Evolutionary conservation across 2,888 invertebrate genomes (phyloP), one percentile per base, ranked within the genome.

Genomic region (Tinea trinotella): DNA sequence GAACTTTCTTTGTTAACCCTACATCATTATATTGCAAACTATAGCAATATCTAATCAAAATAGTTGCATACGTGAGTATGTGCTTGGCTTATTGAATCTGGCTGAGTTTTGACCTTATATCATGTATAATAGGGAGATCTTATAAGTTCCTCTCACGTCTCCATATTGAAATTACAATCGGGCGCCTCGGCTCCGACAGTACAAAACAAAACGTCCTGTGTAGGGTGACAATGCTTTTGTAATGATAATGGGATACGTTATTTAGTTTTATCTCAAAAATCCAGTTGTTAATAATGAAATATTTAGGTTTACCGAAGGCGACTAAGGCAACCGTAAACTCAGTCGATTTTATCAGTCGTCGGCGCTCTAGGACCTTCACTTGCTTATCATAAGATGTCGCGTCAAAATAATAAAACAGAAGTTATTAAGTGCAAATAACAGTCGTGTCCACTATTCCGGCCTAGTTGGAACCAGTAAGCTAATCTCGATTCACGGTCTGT

Each of bases 131-230:
- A 46, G 13, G 40, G 48, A 2, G 17, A 50, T 24, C 24, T 50
- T 50, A 50, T 24, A 24, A 50, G 50, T 18, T 50, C 50, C 24
- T 18, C 50, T 50, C 50, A 50, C 50, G 50, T 50, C n/a, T n/a
- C 50, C 50, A 24, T 50, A 50, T 50, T 50, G 12, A 24, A 50
- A 50, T 50, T 50, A 50, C 50, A 12, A 24, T 50, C 15, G 50
- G 50, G 50, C 24, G 24, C 24, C 50, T 24, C 18, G 46, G 7
- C 18, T 24, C 48, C 3, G 50, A 50, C 24, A 50, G 24, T 50
- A 13, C 50, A 24, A 22, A 20, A 50, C 50, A 50, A 9, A n/a
- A 24, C 50, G 15, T 40, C 40, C 40, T 40, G 40, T 40, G 12
- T 40, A 40, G 6, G 13, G 40, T 12, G 13, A 40, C 40, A 12